Evolutionary conservation across 1,140 invertebrate species (phyloP).

Genomic region (Oncopodura yosiiana): DNA sequence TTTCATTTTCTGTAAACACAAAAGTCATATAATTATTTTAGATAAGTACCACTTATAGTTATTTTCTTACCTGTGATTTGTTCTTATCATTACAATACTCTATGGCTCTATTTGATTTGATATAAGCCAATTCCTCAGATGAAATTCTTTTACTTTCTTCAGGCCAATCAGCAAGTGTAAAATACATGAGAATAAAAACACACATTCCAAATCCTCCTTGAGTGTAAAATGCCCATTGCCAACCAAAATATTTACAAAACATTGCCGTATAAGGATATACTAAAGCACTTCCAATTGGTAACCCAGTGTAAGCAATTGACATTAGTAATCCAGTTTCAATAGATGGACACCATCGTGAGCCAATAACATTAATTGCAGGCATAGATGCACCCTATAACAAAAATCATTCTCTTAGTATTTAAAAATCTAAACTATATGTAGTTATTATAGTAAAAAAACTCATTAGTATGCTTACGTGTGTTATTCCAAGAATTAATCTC

Average conservation of each 20-base stretch:
- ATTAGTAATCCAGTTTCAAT: conserved; percentile 29
- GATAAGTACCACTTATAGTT: no score
- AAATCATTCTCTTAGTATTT: background rate
- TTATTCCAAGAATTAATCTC: conserved; percentile 41
- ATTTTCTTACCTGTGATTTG: no score
- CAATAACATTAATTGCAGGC: conserved; percentile 47
- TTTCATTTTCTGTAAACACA: no score
- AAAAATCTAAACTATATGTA: background rate
- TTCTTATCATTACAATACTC: conserved; percentile 1
- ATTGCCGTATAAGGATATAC: conserved; percentile 41
- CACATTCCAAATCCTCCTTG: conserved; percentile 38
- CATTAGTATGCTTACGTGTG: conserved; percentile 36
- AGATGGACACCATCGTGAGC: conserved; percentile 41
- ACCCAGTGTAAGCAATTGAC: conserved; percentile 41
- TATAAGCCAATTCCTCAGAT: conserved; percentile 42
- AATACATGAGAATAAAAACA: conserved; percentile 42
- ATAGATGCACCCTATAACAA: conserved; percentile 45
- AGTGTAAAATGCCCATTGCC: no score
- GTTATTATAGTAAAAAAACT: no score
- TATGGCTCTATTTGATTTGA: conserved; percentile 33
- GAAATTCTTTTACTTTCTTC: conserved; percentile 45
- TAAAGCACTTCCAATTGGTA: conserved; percentile 39
- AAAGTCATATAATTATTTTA: no score
- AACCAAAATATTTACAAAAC: conserved; percentile 41
- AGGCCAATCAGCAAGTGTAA: conserved; percentile 44